Evolutionary conservation across 2,113 vertebrate genomes (phyloP).

Genomic region (Bos taurus): DNA sequence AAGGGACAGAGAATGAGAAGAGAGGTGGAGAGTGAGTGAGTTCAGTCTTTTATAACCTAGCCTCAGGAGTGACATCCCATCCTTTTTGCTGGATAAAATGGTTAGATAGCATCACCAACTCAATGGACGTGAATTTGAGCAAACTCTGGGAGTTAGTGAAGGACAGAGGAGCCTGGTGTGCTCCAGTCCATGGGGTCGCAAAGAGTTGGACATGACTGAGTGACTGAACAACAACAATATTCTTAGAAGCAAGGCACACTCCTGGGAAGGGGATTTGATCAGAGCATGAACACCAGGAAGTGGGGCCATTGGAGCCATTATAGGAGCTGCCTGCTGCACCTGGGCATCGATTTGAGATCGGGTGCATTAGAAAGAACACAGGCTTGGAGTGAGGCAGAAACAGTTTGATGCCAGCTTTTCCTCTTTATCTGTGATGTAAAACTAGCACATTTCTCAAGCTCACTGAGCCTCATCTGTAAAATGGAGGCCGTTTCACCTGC

Average conservation of each 20-base stretch:
- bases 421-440: neutral
- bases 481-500: neutral
- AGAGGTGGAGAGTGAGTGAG: neutral
- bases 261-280: neutral
- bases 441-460: neutral
- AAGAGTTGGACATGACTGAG: neutral
- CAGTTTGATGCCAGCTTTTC: neutral
- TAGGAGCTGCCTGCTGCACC: accelerated
- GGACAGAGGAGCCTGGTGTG: neutral
- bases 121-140: neutral
- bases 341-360: neutral
- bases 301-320: accelerated
- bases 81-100: neutral
- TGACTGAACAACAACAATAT: neutral
- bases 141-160: neutral
- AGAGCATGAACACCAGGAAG: neutral
- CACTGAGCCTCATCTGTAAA: neutral
- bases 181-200: neutral
- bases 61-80: neutral
- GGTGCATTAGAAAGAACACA: neutral
- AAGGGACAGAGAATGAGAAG: neutral
- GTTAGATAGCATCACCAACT: neutral
- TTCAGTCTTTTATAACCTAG: neutral
- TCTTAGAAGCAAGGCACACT: neutral
- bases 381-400: neutral